Base-by-base conservation (phyloP, 1,140 invertebrate genomes). In the Caligus rogercresseyi region DNA sequence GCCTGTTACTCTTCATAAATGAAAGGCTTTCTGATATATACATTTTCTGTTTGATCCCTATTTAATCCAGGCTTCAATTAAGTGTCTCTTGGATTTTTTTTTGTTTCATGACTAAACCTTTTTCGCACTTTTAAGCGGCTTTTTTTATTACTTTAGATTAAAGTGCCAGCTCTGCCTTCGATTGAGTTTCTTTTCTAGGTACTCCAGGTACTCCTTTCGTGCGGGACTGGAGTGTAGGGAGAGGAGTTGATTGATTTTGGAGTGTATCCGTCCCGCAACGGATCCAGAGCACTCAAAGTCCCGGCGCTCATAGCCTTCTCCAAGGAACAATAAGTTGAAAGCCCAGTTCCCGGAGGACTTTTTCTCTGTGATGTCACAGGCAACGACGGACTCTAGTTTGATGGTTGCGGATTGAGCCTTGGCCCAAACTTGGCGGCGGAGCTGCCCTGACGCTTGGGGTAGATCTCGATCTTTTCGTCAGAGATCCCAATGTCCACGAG, bases 381-480 rank as follows among this genome's bases (percentile, higher is more conserved):
- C 54, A 18, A 56, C 54, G 3, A 56, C 24, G 20, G n/a, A n/a
- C 20, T 56, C 54, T 23, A 56, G 19, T 13, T 56, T 25, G 14
- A 16, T 20, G 54, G 54, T 20, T 15, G 24, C 54, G 15, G 54
- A 60, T 43, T 26, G 16, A 19, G 52, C 43, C 25, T 62, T 62
- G 21, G 43, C 19, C 60, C 60, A 62, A 43, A 62, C 52, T 19
- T 53, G 19, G n/a, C n/a, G 1, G 31, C 60, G 3, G 60, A 62
- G 18, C 60, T 52, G 3, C 18, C 15, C 11, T 62, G 60, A 14
- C 31, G 15, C 19, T 43, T 25, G 31, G 60, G 60, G 23, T 62
- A 25, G 24, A 62, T 53, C 31, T 62, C 60, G n/a, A 62, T 21
- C 26, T 62, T 62, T 15, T 62, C 60, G 3, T 53, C 60, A 15